Evolutionary conservation across 2,888 invertebrate species (phyloP), one percentile per base, ranked within the genome.

Genomic region (Spialia ferax): DNA sequence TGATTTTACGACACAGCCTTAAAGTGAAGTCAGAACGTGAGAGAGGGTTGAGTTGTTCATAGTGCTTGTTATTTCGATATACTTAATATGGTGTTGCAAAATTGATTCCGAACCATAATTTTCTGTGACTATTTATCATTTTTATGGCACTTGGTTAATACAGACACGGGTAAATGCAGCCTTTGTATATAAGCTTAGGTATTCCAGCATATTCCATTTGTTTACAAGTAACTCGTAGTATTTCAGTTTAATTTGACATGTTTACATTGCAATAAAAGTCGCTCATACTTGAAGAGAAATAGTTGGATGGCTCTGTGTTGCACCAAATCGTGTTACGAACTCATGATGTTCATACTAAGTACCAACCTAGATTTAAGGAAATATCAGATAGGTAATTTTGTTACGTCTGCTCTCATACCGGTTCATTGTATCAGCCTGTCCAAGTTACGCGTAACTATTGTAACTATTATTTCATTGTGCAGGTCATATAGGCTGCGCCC

Each of bases 1-100:
- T 20, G 23, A 67, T 48, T 67, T 62, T 67, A 45, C 61, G 61
- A 55, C 60, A 61, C 29, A 62, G 67, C 61, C 67, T 60, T 65
- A 54, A 61, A 67, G 60, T 62, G 61, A 60, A 66, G 45, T 48
- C 66, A 23, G 42, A 67, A 55, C 45, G 52, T 62, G 67, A 35
- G 45, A 55, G 61, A 67, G 67, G 55, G 54, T 67, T 48, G 54
- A 67, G 23, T 56, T 56, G 32, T 60, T 26, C 32, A 26, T 15
- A 56, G 67, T 56, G 61, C 23, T 64, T 35, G 52, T 59, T 1
- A 52, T 59, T 65, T 59, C 22, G n/a, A 35, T 22, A 59, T 13
- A 42, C 23, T n/a, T n/a, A n/a, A n/a, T n/a, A n/a, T n/a, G n/a
- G 62, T 62, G 62, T 52, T 50, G 62, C 35, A 35, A 52, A 35